Conservation (phyloP, 2,797 vertebrate genomes). For the Picus viridis region DNA sequence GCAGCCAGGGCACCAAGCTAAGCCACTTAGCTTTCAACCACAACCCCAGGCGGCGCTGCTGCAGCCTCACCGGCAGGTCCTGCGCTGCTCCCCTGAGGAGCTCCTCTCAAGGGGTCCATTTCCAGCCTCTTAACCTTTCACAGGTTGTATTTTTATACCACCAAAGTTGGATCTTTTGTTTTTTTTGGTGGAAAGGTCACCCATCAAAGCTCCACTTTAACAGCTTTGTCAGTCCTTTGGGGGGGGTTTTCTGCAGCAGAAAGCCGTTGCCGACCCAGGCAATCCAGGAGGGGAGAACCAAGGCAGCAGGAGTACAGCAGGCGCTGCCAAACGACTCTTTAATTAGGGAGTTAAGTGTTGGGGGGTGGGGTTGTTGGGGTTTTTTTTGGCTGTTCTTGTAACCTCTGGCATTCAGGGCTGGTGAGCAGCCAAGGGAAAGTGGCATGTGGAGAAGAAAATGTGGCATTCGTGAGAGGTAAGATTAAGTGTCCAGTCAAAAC, state of each 20-base stretch:
- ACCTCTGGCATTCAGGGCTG: constrained; percentile 6
- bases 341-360: constrained; percentile 3
- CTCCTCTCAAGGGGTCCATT: background rate
- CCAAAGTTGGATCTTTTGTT: background rate
- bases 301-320: background rate
- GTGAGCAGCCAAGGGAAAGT: background rate
- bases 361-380: no score
- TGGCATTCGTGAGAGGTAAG: background rate
- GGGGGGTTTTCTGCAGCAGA: constrained; percentile 1
- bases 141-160: background rate
- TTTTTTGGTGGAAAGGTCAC: constrained; percentile 14
- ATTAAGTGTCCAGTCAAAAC: constrained; percentile 25
- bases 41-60: background rate
- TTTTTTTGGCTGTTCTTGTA: background rate
- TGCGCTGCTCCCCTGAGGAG: background rate
- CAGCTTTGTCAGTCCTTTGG: background rate
- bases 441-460: background rate
- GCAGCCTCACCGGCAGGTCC: background rate
- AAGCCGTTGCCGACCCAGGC: background rate
- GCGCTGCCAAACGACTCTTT: background rate
- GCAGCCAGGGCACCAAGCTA: no score
- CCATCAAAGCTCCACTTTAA: constrained; percentile 1
- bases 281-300: background rate
- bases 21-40: no score
- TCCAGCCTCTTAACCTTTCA: constrained; percentile 12